Percentiles rank a stretch among this genome's conserved stretches.
Evolutionary conservation across 2,888 invertebrate species (phyloP).

Genomic region (Dastarcus helophoroides): DNA sequence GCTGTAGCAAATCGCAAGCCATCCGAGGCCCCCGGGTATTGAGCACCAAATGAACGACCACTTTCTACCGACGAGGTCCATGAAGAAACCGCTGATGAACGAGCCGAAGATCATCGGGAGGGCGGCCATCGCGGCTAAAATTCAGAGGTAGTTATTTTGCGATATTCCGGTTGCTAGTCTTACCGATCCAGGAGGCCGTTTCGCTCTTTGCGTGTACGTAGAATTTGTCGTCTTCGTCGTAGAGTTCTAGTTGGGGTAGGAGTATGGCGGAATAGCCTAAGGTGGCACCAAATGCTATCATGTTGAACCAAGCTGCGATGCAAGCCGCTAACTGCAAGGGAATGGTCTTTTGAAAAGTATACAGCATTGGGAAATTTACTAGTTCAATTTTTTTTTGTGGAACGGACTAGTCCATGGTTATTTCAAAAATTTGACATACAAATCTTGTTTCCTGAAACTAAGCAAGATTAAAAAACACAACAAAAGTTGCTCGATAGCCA

Average conservation of each 20-base stretch:
- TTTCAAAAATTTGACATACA: too few relatives aligned
- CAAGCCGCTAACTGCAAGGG: too few relatives aligned
- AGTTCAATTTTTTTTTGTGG: too few relatives aligned
- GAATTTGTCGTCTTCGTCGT: background rate
- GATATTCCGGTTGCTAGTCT: background rate
- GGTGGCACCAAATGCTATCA: background rate
- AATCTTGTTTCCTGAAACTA: too few relatives aligned
- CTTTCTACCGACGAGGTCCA: conserved; percentile 50
- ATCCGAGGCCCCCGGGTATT: conserved; percentile 46
- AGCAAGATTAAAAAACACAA: too few relatives aligned
- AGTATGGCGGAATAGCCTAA: background rate
- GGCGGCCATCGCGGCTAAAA: conserved; percentile 51
- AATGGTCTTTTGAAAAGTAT: too few relatives aligned
- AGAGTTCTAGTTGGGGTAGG: conserved; percentile 1
- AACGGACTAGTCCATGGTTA: too few relatives aligned
- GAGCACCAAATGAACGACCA: conserved; percentile 44
- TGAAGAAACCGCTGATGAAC: conserved; percentile 45
- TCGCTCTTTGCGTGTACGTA: background rate
- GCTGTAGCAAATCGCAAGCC: conserved; percentile 46
- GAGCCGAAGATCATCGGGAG: conserved; percentile 54
- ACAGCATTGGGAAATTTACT: too few relatives aligned
- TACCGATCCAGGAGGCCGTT: conserved; percentile 1
- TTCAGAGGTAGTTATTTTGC: background rate
- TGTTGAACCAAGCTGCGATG: too few relatives aligned
- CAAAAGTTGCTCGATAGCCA: too few relatives aligned